phyloP scores from a whole-genome alignment of 2,888 invertebrate species.

The Acanthosepion lycidas region DNA sequence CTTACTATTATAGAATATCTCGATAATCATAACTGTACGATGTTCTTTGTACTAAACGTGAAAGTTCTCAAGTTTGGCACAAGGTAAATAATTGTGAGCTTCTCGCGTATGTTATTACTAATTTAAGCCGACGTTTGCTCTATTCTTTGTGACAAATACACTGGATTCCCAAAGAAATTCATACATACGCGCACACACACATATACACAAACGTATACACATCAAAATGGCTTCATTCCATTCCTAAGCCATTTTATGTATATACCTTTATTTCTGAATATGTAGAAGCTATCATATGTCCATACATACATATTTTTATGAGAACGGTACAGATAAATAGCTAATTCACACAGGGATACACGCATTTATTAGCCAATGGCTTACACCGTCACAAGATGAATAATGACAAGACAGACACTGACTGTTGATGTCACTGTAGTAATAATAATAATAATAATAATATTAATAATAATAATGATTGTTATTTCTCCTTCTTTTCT shows the following conservation, averaged over 20 bases:
- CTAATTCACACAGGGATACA: not conserved
- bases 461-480: not conserved
- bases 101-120: too few relatives aligned
- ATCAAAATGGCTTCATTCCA: too few relatives aligned
- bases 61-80: too few relatives aligned
- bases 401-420: not conserved
- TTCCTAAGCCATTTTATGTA: too few relatives aligned
- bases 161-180: too few relatives aligned
- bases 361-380: not conserved
- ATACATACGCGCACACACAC: too few relatives aligned
- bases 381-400: not conserved
- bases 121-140: not conserved
- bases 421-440: constrained; percentile 6
- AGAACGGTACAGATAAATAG: not conserved
- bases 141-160: too few relatives aligned
- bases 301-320: not conserved
- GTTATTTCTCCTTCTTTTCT: not conserved
- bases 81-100: too few relatives aligned
- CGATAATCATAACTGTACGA: too few relatives aligned
- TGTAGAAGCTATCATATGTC: not conserved
- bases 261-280: not conserved
- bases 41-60: too few relatives aligned
- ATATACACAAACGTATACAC: too few relatives aligned
- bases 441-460: not conserved
- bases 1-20: too few relatives aligned